Conservation (phyloP, 2,888 invertebrate genomes). For the Kryphioiulus occultus region DNA sequence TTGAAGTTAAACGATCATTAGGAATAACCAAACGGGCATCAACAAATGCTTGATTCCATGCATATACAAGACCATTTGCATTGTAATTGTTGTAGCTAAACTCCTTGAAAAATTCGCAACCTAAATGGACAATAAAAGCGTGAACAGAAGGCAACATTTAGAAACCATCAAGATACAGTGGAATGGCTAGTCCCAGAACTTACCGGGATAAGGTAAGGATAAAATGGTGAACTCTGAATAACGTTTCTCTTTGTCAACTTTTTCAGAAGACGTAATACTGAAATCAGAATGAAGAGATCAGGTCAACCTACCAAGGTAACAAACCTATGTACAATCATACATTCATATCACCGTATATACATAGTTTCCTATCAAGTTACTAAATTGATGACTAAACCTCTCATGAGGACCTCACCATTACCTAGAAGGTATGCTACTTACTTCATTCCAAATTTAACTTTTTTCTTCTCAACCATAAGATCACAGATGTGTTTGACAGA, state of each 20-base stretch:
- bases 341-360: no score
- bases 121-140: constrained; percentile 53
- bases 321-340: no score
- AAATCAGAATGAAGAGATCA: constrained; percentile 55
- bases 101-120: constrained; percentile 81
- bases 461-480: constrained; percentile 85
- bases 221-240: constrained; percentile 76
- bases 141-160: background rate
- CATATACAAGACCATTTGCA: constrained; percentile 73
- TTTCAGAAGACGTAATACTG: constrained; percentile 83
- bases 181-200: constrained; percentile 9
- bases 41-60: constrained; percentile 76
- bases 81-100: constrained; percentile 76
- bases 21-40: constrained; percentile 74
- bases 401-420: no score
- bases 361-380: no score
- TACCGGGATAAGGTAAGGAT: constrained; percentile 78
- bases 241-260: constrained; percentile 78
- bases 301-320: no score
- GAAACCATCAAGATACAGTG: background rate
- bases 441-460: constrained; percentile 81
- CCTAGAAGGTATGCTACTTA: no score
- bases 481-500: constrained; percentile 80
- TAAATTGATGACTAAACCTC: no score
- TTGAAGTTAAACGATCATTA: constrained; percentile 66